These are phyloP conservation scores for Petrocephalus zakoni DNA, from an alignment of 2,113 vertebrate species.

Conservation along the genomic window DNA sequence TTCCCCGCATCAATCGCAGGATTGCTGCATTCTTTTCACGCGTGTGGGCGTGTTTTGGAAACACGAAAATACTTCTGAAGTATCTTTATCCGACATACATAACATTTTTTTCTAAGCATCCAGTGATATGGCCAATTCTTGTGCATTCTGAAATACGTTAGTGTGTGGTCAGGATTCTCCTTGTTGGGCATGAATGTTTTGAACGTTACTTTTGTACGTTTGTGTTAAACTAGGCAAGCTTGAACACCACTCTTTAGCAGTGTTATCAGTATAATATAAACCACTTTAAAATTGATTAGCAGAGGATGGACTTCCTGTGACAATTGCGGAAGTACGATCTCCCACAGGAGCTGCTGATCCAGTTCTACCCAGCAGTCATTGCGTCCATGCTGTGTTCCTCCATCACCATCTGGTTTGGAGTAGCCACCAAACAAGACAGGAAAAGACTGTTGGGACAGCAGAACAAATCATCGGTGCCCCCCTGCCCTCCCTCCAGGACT, in stretches of 20 bases:
- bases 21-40: not conserved
- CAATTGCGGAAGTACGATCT: too few relatives aligned
- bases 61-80: not conserved
- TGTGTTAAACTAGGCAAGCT: not conserved
- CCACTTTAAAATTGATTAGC: not conserved
- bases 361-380: too few relatives aligned
- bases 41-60: not conserved
- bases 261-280: not conserved
- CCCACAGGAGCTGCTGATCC: too few relatives aligned
- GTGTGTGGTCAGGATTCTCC: not conserved
- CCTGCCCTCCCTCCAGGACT: too few relatives aligned
- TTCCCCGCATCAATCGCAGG: not conserved
- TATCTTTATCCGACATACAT: not conserved
- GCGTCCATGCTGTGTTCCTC: too few relatives aligned
- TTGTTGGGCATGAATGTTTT: not conserved
- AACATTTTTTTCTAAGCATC: not conserved
- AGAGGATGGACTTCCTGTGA: too few relatives aligned
- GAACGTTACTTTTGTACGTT: not conserved
- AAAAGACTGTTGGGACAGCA: too few relatives aligned
- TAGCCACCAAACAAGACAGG: too few relatives aligned
- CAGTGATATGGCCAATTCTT: not conserved
- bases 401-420: too few relatives aligned
- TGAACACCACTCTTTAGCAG: not conserved
- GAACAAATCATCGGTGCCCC: too few relatives aligned
- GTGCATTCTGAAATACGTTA: not conserved